A percentile compares a stretch with the other conserved stretches of the same genome.
Evolutionary conservation across 2,888 invertebrate species (phyloP).

Genomic region (Amphiduros pacificus): DNA sequence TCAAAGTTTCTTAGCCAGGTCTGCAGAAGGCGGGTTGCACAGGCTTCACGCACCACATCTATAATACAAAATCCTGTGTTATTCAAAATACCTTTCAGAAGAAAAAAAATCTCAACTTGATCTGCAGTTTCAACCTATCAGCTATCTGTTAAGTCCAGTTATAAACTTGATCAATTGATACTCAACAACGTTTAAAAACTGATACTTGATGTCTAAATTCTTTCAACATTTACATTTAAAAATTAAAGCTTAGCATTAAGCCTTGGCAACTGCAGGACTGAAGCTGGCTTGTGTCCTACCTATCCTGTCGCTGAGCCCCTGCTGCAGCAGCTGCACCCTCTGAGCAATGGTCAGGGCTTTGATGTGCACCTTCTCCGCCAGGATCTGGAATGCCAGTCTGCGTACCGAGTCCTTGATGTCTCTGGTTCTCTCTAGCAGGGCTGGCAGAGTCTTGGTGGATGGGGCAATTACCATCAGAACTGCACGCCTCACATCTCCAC

Average conservation of each 20-base stretch:
- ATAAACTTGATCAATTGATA: too few relatives aligned
- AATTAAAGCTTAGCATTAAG: too few relatives aligned
- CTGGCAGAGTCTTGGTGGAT: conserved; percentile 71
- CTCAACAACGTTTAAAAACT: too few relatives aligned
- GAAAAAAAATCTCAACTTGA: too few relatives aligned
- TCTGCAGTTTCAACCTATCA: too few relatives aligned
- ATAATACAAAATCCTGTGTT: conserved; percentile 24
- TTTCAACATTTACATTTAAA: too few relatives aligned
- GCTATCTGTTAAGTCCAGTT: too few relatives aligned
- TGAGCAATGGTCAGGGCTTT: conserved; percentile 69
- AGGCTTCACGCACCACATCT: conserved; percentile 55
- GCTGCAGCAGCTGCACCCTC: conserved; percentile 67
- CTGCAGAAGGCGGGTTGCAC: conserved; percentile 63
- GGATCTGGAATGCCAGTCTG: conserved; percentile 63
- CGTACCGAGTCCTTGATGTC: conserved; percentile 81
- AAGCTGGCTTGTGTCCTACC: too few relatives aligned
- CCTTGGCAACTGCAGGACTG: too few relatives aligned
- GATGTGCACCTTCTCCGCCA: conserved; percentile 65
- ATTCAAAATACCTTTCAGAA: too few relatives aligned
- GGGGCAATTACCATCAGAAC: conserved; percentile 76
- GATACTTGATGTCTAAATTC: too few relatives aligned
- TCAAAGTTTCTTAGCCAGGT: conserved; percentile 77
- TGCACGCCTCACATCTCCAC: conserved; percentile 72
- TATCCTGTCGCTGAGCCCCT: conserved; percentile 69
- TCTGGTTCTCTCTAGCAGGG: conserved; percentile 72